Base-by-base conservation (phyloP, 2,797 vertebrate species). In the Pygocentrus nattereri region DNA sequence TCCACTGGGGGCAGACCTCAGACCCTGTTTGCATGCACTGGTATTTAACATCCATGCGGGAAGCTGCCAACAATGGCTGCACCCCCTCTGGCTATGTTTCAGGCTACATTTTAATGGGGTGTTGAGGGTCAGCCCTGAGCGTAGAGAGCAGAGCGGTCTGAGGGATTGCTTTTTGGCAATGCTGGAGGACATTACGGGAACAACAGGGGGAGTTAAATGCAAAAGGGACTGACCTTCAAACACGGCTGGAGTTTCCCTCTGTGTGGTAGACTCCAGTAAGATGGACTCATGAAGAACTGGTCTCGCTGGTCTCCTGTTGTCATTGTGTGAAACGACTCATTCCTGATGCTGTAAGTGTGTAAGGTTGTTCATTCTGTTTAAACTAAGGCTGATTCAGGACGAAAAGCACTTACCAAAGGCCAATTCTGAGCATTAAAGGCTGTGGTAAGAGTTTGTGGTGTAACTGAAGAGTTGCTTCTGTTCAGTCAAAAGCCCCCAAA, bases 71-170 rank as follows among this genome's bases (percentile, higher is more conserved):
- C 86, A 89, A 89, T 87, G 87, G 88, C 87, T 91, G 85, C 62
- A 92, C 89, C 87, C 91, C 93, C 91, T 90, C 85, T 84, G 93
- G 94, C 92, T 15, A 76, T n/a, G 92, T 92, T 93, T 88, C 84
- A 87, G 93, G 94, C 93, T 90, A 92, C 78, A 87, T 93, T 92
- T 93, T 93, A 95, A 95, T 94, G 88, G 91, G 89, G 54, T 89
- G 79, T 82, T 86, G 19, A 86, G 89, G 91, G 91, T 93, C 92
- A 92, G 78, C 87, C 27, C 34, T 4, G 70, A 86, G 86, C 85
- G 88, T 86, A 82, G 78, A 85, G 84, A 88, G 86, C 82, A 86
- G 56, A 62, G 54, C 80, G 76, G 80, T 83, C 85, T 69, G 75
- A 52, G 41, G 64, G 76, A 52, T 84, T 87, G 69, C 80, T 87